Conservation (phyloP, 2,888 invertebrate genomes). For the Athrips mouffetella region DNA sequence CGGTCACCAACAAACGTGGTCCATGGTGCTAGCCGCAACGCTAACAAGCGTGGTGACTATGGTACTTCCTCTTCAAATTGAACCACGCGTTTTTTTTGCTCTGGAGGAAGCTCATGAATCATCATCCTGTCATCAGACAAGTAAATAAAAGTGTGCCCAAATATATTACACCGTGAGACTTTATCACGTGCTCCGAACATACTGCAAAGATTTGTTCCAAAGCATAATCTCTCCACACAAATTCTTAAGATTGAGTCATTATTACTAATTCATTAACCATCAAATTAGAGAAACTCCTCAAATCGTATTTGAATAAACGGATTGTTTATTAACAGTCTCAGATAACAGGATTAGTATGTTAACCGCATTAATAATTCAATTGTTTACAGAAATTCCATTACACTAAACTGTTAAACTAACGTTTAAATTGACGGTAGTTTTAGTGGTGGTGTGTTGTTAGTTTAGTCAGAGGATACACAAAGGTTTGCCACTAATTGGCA, state of each 20-base stretch:
- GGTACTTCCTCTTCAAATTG: too few relatives aligned
- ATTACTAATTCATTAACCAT: slow-evolving; percentile 15
- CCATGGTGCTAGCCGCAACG: too few relatives aligned
- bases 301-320: slow-evolving; percentile 27
- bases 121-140: too few relatives aligned
- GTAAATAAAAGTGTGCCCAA: too few relatives aligned
- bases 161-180: too few relatives aligned
- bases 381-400: slow-evolving; percentile 42
- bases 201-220: too few relatives aligned
- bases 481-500: slow-evolving; percentile 29
- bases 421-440: slow-evolving; percentile 34
- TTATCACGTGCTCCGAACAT: too few relatives aligned
- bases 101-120: too few relatives aligned
- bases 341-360: slow-evolving; percentile 48
- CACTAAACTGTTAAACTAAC: slow-evolving; percentile 37
- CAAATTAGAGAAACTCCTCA: slow-evolving; percentile 13
- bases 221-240: not conserved
- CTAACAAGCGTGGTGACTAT: too few relatives aligned
- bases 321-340: slow-evolving; percentile 34
- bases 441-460: slow-evolving; percentile 25
- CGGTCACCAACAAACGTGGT: too few relatives aligned
- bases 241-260: not conserved
- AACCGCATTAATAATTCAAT: slow-evolving; percentile 53
- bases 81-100: too few relatives aligned
- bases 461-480: slow-evolving; percentile 28